These are phyloP conservation scores for Varanus salvator DNA, from an alignment of 2,113 vertebrate species.

Conservation along the genomic window DNA sequence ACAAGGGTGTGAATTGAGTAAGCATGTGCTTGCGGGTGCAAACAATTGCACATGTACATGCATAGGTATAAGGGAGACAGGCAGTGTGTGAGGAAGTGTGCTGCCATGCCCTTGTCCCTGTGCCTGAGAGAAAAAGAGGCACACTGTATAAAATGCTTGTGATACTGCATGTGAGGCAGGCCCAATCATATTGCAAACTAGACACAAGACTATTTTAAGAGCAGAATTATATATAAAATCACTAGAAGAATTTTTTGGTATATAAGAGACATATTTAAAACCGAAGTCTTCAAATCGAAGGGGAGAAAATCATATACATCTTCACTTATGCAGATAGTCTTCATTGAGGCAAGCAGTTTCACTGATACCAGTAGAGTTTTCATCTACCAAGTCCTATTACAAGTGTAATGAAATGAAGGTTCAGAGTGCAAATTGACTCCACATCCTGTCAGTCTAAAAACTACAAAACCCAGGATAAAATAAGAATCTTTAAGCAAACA, in stretches of 20 bases:
- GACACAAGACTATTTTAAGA: not conserved
- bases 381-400: not conserved
- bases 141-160: not conserved
- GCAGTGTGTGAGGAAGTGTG: not conserved
- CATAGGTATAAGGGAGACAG: not conserved
- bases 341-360: not conserved
- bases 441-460: not conserved
- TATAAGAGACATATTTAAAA: conserved; percentile 50
- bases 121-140: not conserved
- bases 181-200: not conserved
- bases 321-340: not conserved
- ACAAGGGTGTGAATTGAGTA: not conserved
- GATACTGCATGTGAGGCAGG: not conserved
- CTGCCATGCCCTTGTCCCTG: not conserved
- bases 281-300: not conserved
- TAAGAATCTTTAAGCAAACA: conserved; percentile 40
- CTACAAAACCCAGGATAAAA: not conserved
- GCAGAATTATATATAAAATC: conserved; percentile 36
- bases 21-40: not conserved
- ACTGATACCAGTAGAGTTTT: not conserved
- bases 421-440: not conserved
- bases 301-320: not conserved
- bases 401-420: not conserved
- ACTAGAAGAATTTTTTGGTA: conserved; percentile 1
- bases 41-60: no score